Conservation (phyloP, 1,140 invertebrate genomes). For the Adoxophyes honmai region DNA sequence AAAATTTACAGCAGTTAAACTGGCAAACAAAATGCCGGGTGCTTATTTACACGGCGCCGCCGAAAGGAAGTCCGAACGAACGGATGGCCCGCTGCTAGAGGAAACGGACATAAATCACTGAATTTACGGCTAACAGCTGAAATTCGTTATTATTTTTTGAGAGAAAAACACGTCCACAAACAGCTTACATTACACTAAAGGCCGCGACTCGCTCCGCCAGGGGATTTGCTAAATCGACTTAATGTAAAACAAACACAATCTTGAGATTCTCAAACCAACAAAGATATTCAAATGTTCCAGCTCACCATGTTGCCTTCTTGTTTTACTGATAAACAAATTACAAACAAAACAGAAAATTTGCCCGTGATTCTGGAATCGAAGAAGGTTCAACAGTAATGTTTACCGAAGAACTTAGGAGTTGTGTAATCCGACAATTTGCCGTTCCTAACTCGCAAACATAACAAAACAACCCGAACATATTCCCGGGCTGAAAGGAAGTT, state of each 20-base stretch:
- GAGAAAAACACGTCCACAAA: slow-evolving; percentile 42
- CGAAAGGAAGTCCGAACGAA: slow-evolving; percentile 55
- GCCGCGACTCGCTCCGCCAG: slow-evolving; percentile 29
- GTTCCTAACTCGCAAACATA: slow-evolving; percentile 66
- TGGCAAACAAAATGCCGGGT: slow-evolving; percentile 51
- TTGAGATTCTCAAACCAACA: slow-evolving; percentile 45
- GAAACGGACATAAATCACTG: slow-evolving; percentile 64
- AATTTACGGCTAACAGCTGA: slow-evolving; percentile 57
- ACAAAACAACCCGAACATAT: slow-evolving; percentile 68
- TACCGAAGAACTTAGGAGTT: slow-evolving; percentile 67
- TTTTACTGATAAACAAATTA: slow-evolving; percentile 35
- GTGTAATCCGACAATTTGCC: slow-evolving; percentile 70
- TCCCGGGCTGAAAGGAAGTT: slow-evolving; percentile 64
- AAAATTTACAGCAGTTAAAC: slow-evolving; percentile 62
- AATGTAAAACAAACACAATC: slow-evolving; percentile 37
- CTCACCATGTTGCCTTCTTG: slow-evolving; percentile 30
- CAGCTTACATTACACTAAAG: slow-evolving; percentile 22
- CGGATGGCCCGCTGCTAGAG: slow-evolving; percentile 45
- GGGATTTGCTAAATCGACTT: slow-evolving; percentile 44
- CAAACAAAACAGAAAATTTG: slow-evolving; percentile 45
- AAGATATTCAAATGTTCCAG: slow-evolving; percentile 34
- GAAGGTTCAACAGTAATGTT: slow-evolving; percentile 53
- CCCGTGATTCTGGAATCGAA: slow-evolving; percentile 42
- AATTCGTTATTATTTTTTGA: slow-evolving; percentile 53
- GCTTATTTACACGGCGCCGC: slow-evolving; percentile 60